Base-by-base conservation (phyloP, 2,113 vertebrate species). In the Spea multiplicata region DNA sequence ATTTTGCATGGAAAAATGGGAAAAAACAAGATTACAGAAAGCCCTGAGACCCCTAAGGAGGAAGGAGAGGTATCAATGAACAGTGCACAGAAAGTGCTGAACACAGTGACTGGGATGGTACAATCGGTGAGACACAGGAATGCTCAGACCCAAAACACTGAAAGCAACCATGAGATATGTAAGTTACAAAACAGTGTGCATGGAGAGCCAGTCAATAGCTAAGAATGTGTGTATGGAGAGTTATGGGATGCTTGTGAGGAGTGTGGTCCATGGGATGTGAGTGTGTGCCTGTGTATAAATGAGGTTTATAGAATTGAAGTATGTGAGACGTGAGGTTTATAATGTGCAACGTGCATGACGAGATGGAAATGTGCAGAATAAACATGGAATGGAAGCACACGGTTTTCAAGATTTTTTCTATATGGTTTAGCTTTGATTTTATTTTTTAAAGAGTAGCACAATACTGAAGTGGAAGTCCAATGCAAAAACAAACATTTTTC, bases 31-130 rank as follows among this genome's bases (percentile, higher is more conserved):
- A n/a, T 49, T 4, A 4, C 47, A n/a, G 47, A 1, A 7, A 2
- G 6, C 6, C 10, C 12, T 68, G 44, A n/a, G 44, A 68, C 4
- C 3, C 5, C 3, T 2, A 47, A n/a, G 45, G 57, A 44, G 30
- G 78, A 80, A 44, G 46, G 50, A 52, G 46, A 46, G 10, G 17
- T 14, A 13, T 5, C 13, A 12, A 9, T 2, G 5, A 61, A 45
- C 55, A 5, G 16, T n/a, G 78, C 78, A 7, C 71, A 80, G 53
- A 80, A 80, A 44, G 17, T 61, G 50, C 44, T 80, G 46, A 65
- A 55, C 17, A 74, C 44, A 3, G 72, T 64, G 45, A 47, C 44
- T 46, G 78, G 78, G 7, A 44, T 80, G 52, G 78, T 80, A 1
- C 78, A 80, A 53, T 57, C 62, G 10, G 78, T 68, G 3, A n/a